These are phyloP conservation scores for Botrylloides violaceus DNA, from an alignment of 23 tunicate species.

Conservation along the genomic window DNA sequence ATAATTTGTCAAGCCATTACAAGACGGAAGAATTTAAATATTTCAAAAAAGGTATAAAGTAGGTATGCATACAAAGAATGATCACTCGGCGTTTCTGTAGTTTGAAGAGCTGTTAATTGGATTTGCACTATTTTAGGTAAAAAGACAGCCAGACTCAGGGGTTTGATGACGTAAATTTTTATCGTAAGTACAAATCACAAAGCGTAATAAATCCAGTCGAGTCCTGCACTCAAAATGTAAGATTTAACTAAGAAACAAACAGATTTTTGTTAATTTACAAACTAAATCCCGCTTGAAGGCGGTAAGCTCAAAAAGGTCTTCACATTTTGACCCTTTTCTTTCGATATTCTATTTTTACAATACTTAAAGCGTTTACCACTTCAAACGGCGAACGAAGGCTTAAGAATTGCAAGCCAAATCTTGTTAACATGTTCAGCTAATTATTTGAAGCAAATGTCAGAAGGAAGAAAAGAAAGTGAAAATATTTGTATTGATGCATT, in stretches of 20 bases:
- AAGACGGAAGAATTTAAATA: too few species aligned
- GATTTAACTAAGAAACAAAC: not conserved
- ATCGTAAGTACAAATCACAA: not conserved
- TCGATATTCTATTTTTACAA: not conserved
- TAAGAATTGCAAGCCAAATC: not conserved
- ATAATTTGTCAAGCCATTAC: too few species aligned
- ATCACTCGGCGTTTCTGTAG: too few species aligned
- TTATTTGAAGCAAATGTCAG: slow-evolving; percentile 2
- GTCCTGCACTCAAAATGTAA: not conserved
- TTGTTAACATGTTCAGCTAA: slow-evolving; percentile 1
- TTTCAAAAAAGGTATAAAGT: too few species aligned
- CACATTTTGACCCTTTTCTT: not conserved
- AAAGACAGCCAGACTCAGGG: not conserved
- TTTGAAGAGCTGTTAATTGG: not conserved
- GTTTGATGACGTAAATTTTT: not conserved
- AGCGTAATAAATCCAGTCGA: not conserved
- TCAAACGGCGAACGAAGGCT: slow-evolving; percentile 2
- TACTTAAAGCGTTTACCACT: not conserved
- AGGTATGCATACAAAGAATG: too few species aligned
- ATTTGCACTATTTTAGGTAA: not conserved
- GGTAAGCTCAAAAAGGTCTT: not conserved
- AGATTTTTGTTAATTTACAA: not conserved
- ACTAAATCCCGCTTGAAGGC: not conserved
- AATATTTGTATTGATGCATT: not conserved
- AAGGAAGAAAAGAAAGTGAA: not conserved